These are phyloP conservation scores for Crotalus horridus DNA, from an alignment of 2,113 vertebrate species.

Conservation along the genomic window DNA sequence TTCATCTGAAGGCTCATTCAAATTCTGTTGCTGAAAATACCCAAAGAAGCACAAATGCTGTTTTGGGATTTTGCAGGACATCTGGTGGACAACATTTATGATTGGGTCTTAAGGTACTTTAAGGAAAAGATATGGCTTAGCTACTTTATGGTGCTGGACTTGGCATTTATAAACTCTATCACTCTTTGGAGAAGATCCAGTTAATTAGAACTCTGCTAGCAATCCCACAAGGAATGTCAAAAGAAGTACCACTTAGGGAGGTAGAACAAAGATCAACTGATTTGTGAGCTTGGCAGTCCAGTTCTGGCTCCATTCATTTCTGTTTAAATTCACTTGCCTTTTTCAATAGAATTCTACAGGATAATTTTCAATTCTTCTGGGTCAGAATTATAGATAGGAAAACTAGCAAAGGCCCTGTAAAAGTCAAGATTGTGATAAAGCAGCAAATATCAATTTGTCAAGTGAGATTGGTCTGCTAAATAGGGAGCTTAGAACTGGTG, in stretches of 20 bases:
- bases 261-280: neutral
- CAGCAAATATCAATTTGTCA: neutral
- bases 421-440: neutral
- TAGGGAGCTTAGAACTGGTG: too few species aligned
- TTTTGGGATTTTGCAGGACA: neutral
- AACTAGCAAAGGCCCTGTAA: neutral
- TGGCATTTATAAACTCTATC: neutral
- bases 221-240: neutral
- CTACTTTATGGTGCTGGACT: neutral
- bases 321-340: neutral
- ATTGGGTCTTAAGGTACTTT: neutral
- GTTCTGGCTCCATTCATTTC: neutral
- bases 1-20: neutral
- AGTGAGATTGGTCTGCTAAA: neutral
- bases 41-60: neutral
- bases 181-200: neutral
- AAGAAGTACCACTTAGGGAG: neutral
- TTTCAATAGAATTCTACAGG: neutral
- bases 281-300: neutral
- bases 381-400: neutral
- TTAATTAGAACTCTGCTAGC: neutral
- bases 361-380: neutral
- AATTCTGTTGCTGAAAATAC: neutral
- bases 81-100: neutral
- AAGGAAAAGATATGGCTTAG: neutral